Conservation (phyloP, 2,797 vertebrate genomes). For the Fundulus diaphanus region DNA sequence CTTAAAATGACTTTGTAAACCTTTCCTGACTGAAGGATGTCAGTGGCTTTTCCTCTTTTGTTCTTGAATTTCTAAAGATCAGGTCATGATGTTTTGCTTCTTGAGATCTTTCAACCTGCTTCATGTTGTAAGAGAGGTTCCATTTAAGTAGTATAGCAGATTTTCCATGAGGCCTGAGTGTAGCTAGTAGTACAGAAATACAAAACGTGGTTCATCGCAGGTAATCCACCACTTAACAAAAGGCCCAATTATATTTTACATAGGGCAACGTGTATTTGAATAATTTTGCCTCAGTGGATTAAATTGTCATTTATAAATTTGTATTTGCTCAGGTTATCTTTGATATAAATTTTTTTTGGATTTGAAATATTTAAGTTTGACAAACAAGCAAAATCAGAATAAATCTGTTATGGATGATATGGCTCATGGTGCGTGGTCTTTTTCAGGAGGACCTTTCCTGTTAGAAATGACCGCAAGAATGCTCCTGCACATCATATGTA, state of each 20-base stretch:
- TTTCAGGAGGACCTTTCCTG: too few species aligned
- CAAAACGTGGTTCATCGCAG: too few species aligned
- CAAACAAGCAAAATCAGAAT: too few species aligned
- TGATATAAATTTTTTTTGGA: too few species aligned
- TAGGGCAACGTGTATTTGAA: background rate
- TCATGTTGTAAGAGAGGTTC: background rate
- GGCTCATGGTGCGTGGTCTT: too few species aligned
- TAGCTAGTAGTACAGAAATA: too few species aligned
- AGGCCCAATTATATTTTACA: too few species aligned
- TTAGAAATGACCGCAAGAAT: background rate
- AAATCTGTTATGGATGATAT: too few species aligned
- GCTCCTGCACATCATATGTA: background rate
- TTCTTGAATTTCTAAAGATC: background rate
- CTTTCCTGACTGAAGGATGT: background rate
- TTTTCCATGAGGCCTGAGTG: too few species aligned
- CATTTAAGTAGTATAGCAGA: background rate
- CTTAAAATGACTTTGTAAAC: background rate
- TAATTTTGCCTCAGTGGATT: background rate
- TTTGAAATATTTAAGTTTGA: too few species aligned
- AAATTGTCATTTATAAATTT: background rate
- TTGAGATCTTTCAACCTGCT: background rate
- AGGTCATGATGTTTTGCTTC: background rate
- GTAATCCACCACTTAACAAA: too few species aligned
- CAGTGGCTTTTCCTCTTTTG: background rate
- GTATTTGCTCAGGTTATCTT: too few species aligned